These are phyloP conservation scores for Heliopora coerulea DNA, from an alignment of 92 coral and sea anemone genomes.

Conservation along the genomic window DNA sequence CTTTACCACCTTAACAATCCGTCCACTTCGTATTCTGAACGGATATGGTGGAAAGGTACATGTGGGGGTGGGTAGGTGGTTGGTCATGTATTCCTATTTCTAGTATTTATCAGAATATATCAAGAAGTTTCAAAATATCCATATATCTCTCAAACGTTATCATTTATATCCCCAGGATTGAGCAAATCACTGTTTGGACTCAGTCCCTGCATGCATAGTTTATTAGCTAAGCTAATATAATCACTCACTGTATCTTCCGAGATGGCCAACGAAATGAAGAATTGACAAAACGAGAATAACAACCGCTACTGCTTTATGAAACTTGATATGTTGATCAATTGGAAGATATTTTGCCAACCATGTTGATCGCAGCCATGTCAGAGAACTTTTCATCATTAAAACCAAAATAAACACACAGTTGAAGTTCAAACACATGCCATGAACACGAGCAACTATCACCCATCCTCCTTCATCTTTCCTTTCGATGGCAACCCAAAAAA, in stretches of 20 bases:
- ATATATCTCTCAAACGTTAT: too few relatives aligned
- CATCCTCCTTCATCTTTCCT: conserved; percentile 31
- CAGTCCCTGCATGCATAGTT: too few relatives aligned
- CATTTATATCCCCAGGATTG: too few relatives aligned
- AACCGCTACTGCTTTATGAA: conserved; percentile 35
- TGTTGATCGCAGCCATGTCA: conserved; percentile 25
- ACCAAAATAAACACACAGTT: conserved; percentile 35
- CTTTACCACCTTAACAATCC: too few relatives aligned
- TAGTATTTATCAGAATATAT: too few relatives aligned
- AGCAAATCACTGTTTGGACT: too few relatives aligned
- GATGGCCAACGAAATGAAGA: conserved; percentile 29
- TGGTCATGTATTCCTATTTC: too few relatives aligned
- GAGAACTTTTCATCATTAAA: conserved; percentile 36
- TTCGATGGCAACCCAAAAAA: conserved; percentile 24
- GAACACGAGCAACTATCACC: conserved; percentile 34
- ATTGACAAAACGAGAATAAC: conserved; percentile 14
- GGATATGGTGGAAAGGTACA: too few relatives aligned
- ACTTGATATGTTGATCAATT: conserved; percentile 41
- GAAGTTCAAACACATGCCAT: conserved; percentile 41
- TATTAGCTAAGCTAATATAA: too few relatives aligned
- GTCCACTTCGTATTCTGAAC: too few relatives aligned
- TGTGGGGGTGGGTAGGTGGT: too few relatives aligned
- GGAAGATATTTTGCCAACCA: conserved; percentile 28
- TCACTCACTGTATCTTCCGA: conserved; percentile 38
- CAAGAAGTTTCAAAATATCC: too few relatives aligned